Evolutionary conservation across 2,888 invertebrate genomes (phyloP), one percentile per base, ranked within the genome.

Genomic region (Sinopyrophorus schimmeli): DNA sequence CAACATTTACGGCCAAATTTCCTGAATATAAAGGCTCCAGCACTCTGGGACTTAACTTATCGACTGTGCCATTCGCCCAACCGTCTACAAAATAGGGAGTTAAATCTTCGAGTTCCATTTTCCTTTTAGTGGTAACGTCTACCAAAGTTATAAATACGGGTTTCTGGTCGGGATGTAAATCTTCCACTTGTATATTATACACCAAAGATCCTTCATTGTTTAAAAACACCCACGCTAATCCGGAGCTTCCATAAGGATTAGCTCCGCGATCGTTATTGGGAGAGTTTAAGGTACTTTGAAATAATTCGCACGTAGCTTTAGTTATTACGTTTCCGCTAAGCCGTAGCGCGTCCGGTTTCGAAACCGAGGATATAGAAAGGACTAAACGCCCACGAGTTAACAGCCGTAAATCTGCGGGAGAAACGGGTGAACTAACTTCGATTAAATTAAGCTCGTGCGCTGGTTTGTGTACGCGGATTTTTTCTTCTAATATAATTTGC

Each of bases 11-110:
- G 10, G 83, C 86, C 12, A 93, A 75, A 57, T 89, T 89, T 1
- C 89, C 91, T 39, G 84, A 84, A 67, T 92, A 89, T 14, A 94
- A 72, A 0, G 90, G 87, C 59, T 92, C 91, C 30, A 92, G 77
- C 2, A 92, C 85, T 55, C 89, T 82, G 0, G 92, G 89, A 28
- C 86, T 87, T 3, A 90, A 80, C 54, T 86, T 82, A 11, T 87
- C 86, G 21, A 90, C 73, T 0, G 86, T 86, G 3, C 92, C 92
- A 55, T 86, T 84, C 1, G 82, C 83, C 73, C 81, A 73, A 65
- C 83, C 73, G 26, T 55, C 52, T 28, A 62, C 56, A 41, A 69
- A 70, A 12, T 76, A 78, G 0, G 82, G 78, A 0, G 83, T 83
- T 35, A 89, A 68, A 60, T 89, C 87, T 66, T 89, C 89, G 16